Conservation (phyloP, 2,113 vertebrate species). For the Procavia capensis region DNA sequence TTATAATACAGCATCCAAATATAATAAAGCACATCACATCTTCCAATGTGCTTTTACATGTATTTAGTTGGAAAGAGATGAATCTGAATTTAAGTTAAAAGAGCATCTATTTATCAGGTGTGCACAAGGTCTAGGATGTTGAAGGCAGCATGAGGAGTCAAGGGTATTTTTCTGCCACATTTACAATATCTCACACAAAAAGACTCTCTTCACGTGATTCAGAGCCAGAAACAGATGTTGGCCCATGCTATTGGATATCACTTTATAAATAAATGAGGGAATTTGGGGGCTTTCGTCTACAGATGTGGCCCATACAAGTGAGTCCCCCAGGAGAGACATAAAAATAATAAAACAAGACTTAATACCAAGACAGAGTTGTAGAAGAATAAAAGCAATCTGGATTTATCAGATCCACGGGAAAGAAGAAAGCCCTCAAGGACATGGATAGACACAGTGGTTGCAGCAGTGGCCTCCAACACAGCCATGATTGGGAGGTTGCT, state of each 20-base stretch:
- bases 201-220: constrained; percentile 47
- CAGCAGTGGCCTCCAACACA: too few species aligned
- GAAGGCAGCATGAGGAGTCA: not conserved
- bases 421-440: too few species aligned
- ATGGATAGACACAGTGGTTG: too few species aligned
- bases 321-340: constrained; percentile 67
- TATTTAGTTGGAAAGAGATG: not conserved
- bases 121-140: not conserved
- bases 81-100: not conserved
- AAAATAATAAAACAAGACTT: constrained; percentile 73
- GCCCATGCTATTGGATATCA: constrained; percentile 44
- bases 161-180: not conserved
- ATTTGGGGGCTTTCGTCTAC: constrained; percentile 60
- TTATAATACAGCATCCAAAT: not conserved
- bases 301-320: constrained; percentile 41
- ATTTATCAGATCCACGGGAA: too few species aligned
- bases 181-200: not conserved
- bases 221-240: constrained; percentile 71
- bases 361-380: constrained; percentile 58
- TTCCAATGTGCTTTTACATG: not conserved
- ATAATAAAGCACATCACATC: not conserved
- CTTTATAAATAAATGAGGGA: constrained; percentile 18
- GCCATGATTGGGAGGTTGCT: too few species aligned
- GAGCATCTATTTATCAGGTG: too few species aligned
- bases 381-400: constrained; percentile 60